These are phyloP conservation scores for Cryptocephalus primarius DNA, from an alignment of 2,888 invertebrate species.

Conservation along the genomic window DNA sequence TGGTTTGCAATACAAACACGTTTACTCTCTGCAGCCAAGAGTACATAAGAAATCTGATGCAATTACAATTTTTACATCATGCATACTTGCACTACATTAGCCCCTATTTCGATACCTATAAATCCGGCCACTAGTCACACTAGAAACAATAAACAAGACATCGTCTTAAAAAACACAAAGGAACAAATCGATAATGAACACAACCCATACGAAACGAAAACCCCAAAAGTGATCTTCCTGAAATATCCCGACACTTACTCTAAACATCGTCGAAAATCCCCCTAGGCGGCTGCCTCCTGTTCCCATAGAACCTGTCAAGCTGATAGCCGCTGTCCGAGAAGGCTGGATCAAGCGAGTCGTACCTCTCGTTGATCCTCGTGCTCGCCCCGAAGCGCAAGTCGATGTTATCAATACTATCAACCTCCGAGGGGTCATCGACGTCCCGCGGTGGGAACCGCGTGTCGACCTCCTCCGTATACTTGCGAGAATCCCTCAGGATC, in stretches of 20 bases:
- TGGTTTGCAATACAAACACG: too few relatives aligned
- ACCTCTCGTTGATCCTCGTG: conserved; percentile 38
- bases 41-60: too few relatives aligned
- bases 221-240: too few relatives aligned
- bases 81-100: too few relatives aligned
- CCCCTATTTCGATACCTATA: too few relatives aligned
- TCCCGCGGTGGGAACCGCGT: conserved; percentile 34
- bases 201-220: too few relatives aligned
- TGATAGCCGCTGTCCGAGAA: conserved; percentile 29
- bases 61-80: too few relatives aligned
- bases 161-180: too few relatives aligned
- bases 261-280: conserved; percentile 79
- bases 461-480: conserved; percentile 26
- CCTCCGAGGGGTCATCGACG: conserved; percentile 15
- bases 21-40: too few relatives aligned
- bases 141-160: too few relatives aligned
- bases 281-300: conserved; percentile 42
- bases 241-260: neutral
- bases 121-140: too few relatives aligned
- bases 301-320: conserved; percentile 25
- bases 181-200: too few relatives aligned
- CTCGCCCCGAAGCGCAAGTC: conserved; percentile 57
- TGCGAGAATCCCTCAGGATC: conserved; percentile 23
- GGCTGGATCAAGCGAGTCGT: conserved; percentile 10
- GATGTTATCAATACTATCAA: conserved; percentile 22